Evolutionary conservation across 1,140 invertebrate genomes (phyloP).

Genomic region (Hirudo medicinalis): DNA sequence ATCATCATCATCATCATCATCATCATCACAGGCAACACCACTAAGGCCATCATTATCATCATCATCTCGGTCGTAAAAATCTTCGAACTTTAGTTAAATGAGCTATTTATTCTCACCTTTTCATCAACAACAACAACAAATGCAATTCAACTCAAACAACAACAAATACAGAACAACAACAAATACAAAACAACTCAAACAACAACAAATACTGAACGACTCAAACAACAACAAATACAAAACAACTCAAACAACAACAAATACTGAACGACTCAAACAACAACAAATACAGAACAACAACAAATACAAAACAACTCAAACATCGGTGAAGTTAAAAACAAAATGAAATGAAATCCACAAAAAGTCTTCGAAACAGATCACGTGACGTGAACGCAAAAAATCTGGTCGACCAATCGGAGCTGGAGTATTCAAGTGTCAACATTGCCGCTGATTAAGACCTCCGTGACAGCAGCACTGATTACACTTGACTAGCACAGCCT

Average conservation of each 20-base stretch:
- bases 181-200: not conserved
- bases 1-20: no score
- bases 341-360: not conserved
- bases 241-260: no score
- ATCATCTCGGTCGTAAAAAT: not conserved
- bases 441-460: not conserved
- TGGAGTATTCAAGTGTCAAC: conserved; percentile 11
- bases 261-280: not conserved
- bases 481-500: conserved; percentile 11
- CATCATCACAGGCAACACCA: not conserved
- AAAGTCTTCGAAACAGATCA: no score
- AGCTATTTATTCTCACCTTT: not conserved
- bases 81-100: not conserved
- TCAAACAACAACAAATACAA: not conserved
- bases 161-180: no score
- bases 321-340: not conserved
- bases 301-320: not conserved
- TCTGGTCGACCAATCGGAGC: not conserved
- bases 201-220: no score
- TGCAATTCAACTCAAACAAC: no score
- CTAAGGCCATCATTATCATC: not conserved
- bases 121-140: not conserved
- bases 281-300: no score
- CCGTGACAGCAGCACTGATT: conserved; percentile 7
- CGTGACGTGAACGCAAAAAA: not conserved